These are phyloP conservation scores for Marmota monax DNA, from an alignment of 2,113 vertebrate genomes.

Conservation along the genomic window DNA sequence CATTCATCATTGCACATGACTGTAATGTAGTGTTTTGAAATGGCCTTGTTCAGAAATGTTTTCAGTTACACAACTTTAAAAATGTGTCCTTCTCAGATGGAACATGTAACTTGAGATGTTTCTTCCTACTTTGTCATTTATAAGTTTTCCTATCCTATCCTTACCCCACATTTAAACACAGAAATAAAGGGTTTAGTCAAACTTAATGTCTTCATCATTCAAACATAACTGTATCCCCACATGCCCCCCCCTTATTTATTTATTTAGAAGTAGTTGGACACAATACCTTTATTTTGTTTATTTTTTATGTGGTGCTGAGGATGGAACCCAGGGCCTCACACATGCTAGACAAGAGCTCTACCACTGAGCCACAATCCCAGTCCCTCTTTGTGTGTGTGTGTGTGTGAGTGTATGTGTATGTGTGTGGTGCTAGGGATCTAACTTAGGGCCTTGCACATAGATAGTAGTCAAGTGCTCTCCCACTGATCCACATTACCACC, in stretches of 20 bases:
- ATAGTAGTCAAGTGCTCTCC: background rate
- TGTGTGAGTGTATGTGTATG: too few relatives aligned
- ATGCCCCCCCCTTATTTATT: too few relatives aligned
- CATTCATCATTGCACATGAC: background rate
- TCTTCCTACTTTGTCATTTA: background rate
- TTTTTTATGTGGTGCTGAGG: too few relatives aligned
- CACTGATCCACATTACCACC: background rate
- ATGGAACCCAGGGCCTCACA: too few relatives aligned
- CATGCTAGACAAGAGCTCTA: background rate
- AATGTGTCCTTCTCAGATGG: slow-evolving; percentile 21
- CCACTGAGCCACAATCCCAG: slow-evolving; percentile 14
- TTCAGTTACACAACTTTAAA: background rate
- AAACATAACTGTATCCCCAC: slow-evolving; percentile 70
- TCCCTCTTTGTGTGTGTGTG: background rate
- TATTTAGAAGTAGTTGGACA: too few relatives aligned
- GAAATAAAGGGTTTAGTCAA: background rate
- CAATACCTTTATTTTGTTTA: too few relatives aligned
- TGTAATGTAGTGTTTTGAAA: background rate
- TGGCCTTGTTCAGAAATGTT: background rate
- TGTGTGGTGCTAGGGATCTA: background rate
- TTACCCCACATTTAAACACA: slow-evolving; percentile 49
- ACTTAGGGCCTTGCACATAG: background rate
- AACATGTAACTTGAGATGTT: background rate
- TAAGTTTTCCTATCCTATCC: background rate
- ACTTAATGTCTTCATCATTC: slow-evolving; percentile 77